Evolutionary conservation across 2,888 invertebrate genomes (phyloP).

Genomic region (Drosophila imparisetae): DNA sequence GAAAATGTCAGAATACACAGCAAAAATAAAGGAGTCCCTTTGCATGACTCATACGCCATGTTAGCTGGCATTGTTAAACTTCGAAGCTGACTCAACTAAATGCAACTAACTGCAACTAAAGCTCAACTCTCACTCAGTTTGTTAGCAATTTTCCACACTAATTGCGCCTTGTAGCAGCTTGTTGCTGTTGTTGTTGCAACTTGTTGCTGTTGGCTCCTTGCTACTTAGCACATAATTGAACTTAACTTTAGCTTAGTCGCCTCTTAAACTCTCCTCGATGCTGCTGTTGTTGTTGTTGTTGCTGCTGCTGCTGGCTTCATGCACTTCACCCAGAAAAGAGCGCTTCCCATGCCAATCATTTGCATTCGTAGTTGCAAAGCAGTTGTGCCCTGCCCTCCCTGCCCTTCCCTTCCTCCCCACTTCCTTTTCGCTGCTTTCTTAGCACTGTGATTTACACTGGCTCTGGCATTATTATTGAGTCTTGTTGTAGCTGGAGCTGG

Average conservation of each 20-base stretch:
- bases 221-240: constrained; percentile 76
- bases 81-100: background rate
- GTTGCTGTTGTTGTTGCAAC: constrained; percentile 18
- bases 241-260: constrained; percentile 55
- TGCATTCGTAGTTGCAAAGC: constrained; percentile 46
- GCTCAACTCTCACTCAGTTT: constrained; percentile 48
- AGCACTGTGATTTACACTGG: constrained; percentile 63
- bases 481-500: constrained; percentile 1
- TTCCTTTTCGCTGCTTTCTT: constrained; percentile 2
- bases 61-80: constrained; percentile 40
- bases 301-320: background rate
- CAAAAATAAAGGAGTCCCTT: background rate
- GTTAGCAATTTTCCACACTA: constrained; percentile 54
- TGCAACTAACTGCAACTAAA: constrained; percentile 4
- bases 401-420: background rate
- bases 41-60: constrained; percentile 56
- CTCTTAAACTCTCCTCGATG: constrained; percentile 25
- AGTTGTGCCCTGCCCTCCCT: constrained; percentile 15
- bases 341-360: constrained; percentile 79
- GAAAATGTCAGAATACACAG: background rate
- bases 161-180: constrained; percentile 46
- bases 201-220: constrained; percentile 45
- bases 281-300: constrained; percentile 8
- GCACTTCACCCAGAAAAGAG: constrained; percentile 54
- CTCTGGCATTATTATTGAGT: constrained; percentile 70